phyloP scores from a whole-genome alignment of 2,113 vertebrate species.

The Perccottus glenii region DNA sequence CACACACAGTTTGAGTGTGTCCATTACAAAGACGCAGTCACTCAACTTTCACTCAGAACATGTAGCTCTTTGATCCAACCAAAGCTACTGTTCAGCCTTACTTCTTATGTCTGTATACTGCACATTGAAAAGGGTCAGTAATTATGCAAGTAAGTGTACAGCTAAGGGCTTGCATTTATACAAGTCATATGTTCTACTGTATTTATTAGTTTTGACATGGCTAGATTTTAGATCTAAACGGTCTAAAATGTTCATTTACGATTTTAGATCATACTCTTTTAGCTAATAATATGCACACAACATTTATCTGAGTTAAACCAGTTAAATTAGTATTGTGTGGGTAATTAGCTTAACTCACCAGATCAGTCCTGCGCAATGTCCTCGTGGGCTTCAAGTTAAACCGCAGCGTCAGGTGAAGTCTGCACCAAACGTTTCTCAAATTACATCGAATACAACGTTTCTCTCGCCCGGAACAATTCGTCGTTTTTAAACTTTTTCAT shows the following conservation, averaged over 20 bases:
- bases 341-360: no score
- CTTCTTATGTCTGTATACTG: neutral
- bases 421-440: neutral
- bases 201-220: no score
- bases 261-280: no score
- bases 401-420: conserved; percentile 22
- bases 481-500: neutral
- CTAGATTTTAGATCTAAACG: no score
- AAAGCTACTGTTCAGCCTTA: neutral
- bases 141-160: no score
- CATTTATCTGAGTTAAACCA: no score
- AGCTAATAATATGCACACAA: no score
- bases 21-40: neutral
- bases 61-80: neutral
- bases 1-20: neutral
- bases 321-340: no score
- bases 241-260: no score
- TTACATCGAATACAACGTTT: neutral
- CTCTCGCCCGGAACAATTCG: neutral
- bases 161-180: no score
- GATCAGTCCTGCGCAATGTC: conserved; percentile 62
- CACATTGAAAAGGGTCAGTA: no score
- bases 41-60: neutral
- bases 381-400: conserved; percentile 42
- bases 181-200: no score